These are phyloP conservation scores for Samia ricini DNA, from an alignment of 1,140 invertebrate genomes.

Conservation along the genomic window DNA sequence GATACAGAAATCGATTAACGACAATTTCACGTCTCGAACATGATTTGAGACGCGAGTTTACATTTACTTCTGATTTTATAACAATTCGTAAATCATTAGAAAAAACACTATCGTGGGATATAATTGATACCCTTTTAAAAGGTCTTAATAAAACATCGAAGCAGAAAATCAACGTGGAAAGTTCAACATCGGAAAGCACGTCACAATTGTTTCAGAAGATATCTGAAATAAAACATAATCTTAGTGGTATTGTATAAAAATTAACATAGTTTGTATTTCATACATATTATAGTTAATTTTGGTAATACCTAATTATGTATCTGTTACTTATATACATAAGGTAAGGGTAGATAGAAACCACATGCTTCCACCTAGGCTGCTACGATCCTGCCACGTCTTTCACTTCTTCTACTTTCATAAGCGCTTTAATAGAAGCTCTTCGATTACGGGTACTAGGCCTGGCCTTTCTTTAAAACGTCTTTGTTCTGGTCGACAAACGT, in stretches of 20 bases:
- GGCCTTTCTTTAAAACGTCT: too few relatives aligned
- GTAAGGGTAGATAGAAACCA: too few relatives aligned
- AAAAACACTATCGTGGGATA: conserved; percentile 15
- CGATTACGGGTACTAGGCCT: too few relatives aligned
- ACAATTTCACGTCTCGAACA: neutral
- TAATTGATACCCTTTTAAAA: conserved; percentile 29
- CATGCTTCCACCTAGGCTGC: too few relatives aligned
- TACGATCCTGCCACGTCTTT: too few relatives aligned
- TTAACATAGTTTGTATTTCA: neutral
- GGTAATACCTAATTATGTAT: neutral
- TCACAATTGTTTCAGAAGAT: conserved; percentile 12
- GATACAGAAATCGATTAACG: neutral
- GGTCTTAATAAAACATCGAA: conserved; percentile 17
- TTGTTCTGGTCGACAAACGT: too few relatives aligned
- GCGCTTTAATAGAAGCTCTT: too few relatives aligned
- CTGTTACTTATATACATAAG: too few relatives aligned
- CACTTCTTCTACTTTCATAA: too few relatives aligned
- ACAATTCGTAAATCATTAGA: neutral
- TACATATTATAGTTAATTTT: neutral
- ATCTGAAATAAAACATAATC: conserved; percentile 23
- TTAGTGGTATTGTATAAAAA: conserved; percentile 16
- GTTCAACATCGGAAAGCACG: neutral
- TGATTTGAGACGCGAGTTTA: neutral
- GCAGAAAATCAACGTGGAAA: neutral
- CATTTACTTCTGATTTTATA: neutral